Base-by-base conservation (phyloP, 2,888 invertebrate species). In the Parnassius apollo region DNA sequence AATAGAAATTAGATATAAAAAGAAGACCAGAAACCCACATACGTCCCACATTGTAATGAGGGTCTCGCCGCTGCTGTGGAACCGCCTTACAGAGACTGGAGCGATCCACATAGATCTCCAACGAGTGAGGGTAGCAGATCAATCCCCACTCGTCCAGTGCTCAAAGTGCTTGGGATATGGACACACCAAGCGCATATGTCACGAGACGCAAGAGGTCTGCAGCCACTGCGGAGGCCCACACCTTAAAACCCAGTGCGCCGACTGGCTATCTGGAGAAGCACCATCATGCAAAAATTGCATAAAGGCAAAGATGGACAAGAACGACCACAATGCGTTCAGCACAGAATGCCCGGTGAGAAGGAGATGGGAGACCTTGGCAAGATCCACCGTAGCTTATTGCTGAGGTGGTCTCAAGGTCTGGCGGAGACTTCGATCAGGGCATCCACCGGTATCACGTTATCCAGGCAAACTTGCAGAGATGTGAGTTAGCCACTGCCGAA, bases 141-240 rank as follows among this genome's bases (percentile, higher is more conserved):
- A 25, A 25, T 25, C 25, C 25, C 25, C 25, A 25, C 25, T 25
- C 25, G 25, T 25, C 25, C 25, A 25, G 3, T 25, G 25, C 25
- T 25, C 25, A 2, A 25, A 7, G 25, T 25, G 25, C 25, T 3
- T 25, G 25, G 25, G 4, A 25, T 25, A 25, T 25, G 25, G 25
- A 25, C 25, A 25, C 25, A 25, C 25, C 25, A 25, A 44, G 44
- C 9, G 44, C 9, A 1, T 44, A 44, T 44, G 44, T 0, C 8
- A 9, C 25, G 11, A 1, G 35, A 44, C 44, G 11, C 10, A 10
- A 44, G 44, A 44, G 9, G 44, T 44, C 44, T 52, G 52, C 42
- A 52, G 52, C 12, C 52, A 52, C 11, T 52, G 52, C 12, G 52
- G 52, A 35, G 52, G 52, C 12, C 35, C 35, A 7, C 52, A 52